Base-by-base conservation (phyloP, 64 coral and sea anemone genomes). In the Montipora capricornis region DNA sequence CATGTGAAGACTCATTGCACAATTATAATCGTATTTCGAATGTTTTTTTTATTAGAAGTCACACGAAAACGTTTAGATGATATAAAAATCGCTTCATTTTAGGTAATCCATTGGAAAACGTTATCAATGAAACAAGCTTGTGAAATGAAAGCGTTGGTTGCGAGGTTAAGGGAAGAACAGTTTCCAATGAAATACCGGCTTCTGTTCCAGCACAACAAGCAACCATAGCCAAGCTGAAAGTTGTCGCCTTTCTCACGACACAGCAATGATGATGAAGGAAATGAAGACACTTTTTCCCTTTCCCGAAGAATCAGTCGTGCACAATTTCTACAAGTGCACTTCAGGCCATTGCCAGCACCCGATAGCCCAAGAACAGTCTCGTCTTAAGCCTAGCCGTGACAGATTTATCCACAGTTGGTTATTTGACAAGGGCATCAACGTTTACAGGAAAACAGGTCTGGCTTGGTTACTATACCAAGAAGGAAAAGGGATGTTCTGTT, bases 351-450 rank as follows among this genome's bases (percentile, higher is more conserved):
- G 75, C 52, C 87, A 89, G 5, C 53, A 89, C 74, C 75, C 66
- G 74, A 78, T 52, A 89, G 6, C 75, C 53, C 74, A 89, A 5
- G 75, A 89, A 44, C 87, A 62, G 15, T 12, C 52, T 15, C 75
- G 52, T 78, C 87, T 89, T 9, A 89, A 89, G 74, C 17, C 87
- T 77, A 61, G 74, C 14, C 75, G 53, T 5, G 87, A 66, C 22
- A 89, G 87, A 89, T 78, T 89, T 14, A 74, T 89, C 50, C 74
- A 89, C 74, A 89, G 75, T 12, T 89, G 87, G 57, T 77, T 89
- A 15, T 77, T 89, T 78, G 74, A 64, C 87, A 89, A 89, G 87
- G 14, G 6, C 9, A 67, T 87, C 24, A 87, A 89, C 16, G 6
- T 51, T 89, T 89, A 52, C 51, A 8, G 60, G 6, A 89, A 78